Base-by-base conservation (phyloP, 2,113 vertebrate genomes). In the Petroica traversi region DNA sequence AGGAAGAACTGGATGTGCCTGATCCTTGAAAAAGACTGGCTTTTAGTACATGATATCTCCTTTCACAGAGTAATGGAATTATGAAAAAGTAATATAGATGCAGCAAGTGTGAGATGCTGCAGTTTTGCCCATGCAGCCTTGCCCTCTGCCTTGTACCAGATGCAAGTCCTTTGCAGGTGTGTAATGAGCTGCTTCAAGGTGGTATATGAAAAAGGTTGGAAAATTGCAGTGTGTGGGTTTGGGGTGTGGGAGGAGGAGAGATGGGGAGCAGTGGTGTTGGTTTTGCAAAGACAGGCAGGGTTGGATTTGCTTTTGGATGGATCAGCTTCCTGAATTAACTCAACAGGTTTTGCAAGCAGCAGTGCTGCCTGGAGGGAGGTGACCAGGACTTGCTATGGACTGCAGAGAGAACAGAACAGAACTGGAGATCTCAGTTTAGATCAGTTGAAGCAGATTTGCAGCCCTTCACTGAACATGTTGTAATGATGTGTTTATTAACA, bases 321-420 rank as follows among this genome's bases (percentile, higher is more conserved):
- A 76, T n/a, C 2, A 3, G 10, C 73, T 89, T 81, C 38, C 68
- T 87, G 43, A 74, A 54, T 73, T 19, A 78, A 55, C 20, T 25
- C 43, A 34, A 14, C 10, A 3, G 14, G 48, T 83, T 86, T 55
- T 3, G 13, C 54, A 43, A 80, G 36, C 41, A 0, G 0, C 54
- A 22, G n/a, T 12, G 13, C 46, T 91, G 54, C 64, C 59, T 94
- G 76, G 43, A 77, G 51, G 54, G 33, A 80, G 33, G 34, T 40
- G 41, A 38, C 40, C 43, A 36, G n/a, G 34, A 31, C 55, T 80
- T 86, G 28, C 19, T 61, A 19, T 13, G 49, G 40, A 45, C 62
- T 1, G 1, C 28, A 38, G 17, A 17, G 43, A 76, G 40, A 68
- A 5, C 6, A 76, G 40, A 68, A 5, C 6, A 79, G 22, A 55